phyloP scores from a whole-genome alignment of 2,797 vertebrate species.

The Acestrorhynchus altus region DNA sequence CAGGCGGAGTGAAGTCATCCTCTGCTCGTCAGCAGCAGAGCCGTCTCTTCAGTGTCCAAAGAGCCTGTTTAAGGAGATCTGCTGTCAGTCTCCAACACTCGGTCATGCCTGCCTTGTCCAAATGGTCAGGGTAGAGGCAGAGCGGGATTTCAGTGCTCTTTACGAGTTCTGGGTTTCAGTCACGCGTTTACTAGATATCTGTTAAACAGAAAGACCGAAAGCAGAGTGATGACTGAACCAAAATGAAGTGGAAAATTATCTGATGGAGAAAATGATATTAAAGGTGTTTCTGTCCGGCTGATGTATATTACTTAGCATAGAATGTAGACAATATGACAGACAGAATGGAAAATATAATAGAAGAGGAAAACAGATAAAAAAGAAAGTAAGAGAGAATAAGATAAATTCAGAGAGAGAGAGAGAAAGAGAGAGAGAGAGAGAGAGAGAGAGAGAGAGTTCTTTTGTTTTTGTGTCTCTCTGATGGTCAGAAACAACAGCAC shows the following conservation, averaged over 20 bases:
- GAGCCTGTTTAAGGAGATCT: constrained; percentile 71
- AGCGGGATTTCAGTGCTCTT: background rate
- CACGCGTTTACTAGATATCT: background rate
- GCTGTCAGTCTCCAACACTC: constrained; percentile 45
- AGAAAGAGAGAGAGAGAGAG: background rate
- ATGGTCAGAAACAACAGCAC: background rate
- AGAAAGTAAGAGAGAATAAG: background rate
- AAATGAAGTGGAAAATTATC: background rate
- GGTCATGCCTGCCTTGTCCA: constrained; percentile 18
- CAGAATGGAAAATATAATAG: background rate
- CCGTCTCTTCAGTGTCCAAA: constrained; percentile 72
- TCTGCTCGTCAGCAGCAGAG: constrained; percentile 75
- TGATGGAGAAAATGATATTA: background rate
- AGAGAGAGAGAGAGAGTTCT: background rate
- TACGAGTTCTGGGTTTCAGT: constrained; percentile 20
- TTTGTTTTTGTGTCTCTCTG: background rate
- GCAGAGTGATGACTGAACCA: no score
- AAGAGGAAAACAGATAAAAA: background rate
- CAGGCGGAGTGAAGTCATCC: constrained; percentile 77
- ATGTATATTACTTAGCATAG: background rate
- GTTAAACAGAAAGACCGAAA: background rate
- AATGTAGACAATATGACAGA: background rate
- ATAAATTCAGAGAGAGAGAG: background rate
- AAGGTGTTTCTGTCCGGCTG: background rate
- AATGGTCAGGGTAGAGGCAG: background rate